phyloP scores from a whole-genome alignment of 1,140 invertebrate species.

The Conopomorpha cramerella region DNA sequence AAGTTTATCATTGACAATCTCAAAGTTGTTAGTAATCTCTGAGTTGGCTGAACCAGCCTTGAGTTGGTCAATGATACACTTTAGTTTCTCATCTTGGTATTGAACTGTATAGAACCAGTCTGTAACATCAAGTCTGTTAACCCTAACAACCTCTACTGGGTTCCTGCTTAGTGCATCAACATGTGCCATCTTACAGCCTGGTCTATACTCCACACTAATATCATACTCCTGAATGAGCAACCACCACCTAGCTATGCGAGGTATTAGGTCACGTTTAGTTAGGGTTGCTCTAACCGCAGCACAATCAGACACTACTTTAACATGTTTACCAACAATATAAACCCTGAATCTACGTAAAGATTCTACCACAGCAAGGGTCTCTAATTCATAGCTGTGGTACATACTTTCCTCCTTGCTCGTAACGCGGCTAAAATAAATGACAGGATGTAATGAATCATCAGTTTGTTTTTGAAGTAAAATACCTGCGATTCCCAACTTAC shows the following conservation, averaged over 20 bases:
- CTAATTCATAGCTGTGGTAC: constrained; percentile 29
- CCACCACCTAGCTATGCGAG: constrained; percentile 5
- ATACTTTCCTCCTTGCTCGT: constrained; percentile 20
- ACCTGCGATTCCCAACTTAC: constrained; percentile 9
- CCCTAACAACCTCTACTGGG: neutral
- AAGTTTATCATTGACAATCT: neutral
- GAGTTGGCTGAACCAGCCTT: neutral
- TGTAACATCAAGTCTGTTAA: neutral
- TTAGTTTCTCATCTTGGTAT: too few species aligned
- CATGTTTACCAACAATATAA: constrained; percentile 35
- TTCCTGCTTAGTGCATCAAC: neutral
- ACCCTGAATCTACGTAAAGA: constrained; percentile 32
- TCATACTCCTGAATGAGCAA: neutral
- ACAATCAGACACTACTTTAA: constrained; percentile 36
- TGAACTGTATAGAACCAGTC: constrained; percentile 1
- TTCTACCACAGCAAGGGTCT: constrained; percentile 38
- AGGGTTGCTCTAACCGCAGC: constrained; percentile 9
- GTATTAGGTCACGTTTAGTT: constrained; percentile 8
- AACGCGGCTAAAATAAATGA: neutral
- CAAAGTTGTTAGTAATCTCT: neutral
- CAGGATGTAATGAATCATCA: neutral
- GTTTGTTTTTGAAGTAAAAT: constrained; percentile 4
- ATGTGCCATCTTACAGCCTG: too few species aligned
- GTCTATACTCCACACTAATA: neutral
- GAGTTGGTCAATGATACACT: neutral